These are phyloP conservation scores for Rapana venosa DNA, from an alignment of 2,888 invertebrate species.

Conservation along the genomic window DNA sequence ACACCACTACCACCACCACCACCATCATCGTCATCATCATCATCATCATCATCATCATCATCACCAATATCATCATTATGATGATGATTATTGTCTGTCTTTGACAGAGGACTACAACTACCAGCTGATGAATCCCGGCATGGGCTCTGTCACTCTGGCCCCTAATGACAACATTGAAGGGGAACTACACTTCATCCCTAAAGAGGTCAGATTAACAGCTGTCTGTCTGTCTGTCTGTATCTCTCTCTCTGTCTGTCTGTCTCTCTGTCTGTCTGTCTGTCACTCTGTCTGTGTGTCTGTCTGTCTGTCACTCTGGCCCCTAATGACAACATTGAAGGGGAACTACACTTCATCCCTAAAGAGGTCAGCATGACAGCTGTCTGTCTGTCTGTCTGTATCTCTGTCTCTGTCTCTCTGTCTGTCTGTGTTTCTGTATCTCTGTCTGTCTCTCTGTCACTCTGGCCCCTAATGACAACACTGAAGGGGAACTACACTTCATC, in stretches of 20 bases:
- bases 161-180: conserved; percentile 71
- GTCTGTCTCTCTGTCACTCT: too few relatives aligned
- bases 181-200: conserved; percentile 75
- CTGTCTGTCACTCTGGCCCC: too few relatives aligned
- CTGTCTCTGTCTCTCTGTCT: background rate
- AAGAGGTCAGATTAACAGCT: conserved; percentile 65
- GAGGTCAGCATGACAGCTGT: too few relatives aligned
- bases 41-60: too few relatives aligned
- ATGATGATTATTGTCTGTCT: background rate
- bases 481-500: too few relatives aligned
- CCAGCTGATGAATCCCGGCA: conserved; percentile 74
- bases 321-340: too few relatives aligned
- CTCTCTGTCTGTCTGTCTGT: background rate
- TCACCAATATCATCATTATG: background rate
- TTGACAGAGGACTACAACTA: conserved; percentile 73
- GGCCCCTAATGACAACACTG: too few relatives aligned
- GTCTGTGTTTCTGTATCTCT: background rate
- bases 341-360: too few relatives aligned
- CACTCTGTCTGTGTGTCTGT: background rate
- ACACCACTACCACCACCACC: too few relatives aligned
- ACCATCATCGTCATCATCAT: too few relatives aligned
- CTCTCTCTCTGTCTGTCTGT: background rate
- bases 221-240: background rate
- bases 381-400: too few relatives aligned
- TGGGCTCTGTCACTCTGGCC: conserved; percentile 72